These are phyloP conservation scores for Montifringilla adamsi DNA, from an alignment of 2,113 vertebrate genomes.

Conservation along the genomic window DNA sequence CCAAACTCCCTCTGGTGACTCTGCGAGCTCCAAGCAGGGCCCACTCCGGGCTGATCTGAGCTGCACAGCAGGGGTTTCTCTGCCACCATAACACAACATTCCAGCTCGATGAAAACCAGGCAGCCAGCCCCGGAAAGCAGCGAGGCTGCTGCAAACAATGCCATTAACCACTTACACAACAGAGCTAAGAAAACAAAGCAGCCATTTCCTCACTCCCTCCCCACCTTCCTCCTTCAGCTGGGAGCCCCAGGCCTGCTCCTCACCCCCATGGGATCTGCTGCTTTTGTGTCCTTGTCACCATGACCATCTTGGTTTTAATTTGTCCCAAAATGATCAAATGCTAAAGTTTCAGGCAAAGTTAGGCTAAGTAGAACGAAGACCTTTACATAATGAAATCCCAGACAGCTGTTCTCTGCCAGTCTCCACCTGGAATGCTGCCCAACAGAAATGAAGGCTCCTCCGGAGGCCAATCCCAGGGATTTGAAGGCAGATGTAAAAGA, in stretches of 20 bases:
- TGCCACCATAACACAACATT: not conserved
- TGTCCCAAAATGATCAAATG: not conserved
- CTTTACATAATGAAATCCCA: constrained; percentile 39
- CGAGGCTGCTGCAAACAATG: constrained; percentile 4
- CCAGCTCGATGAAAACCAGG: not conserved
- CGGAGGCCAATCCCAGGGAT: not conserved
- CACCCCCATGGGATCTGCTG: not conserved
- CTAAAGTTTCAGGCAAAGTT: not conserved
- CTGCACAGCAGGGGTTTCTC: not conserved
- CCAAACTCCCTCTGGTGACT: not conserved
- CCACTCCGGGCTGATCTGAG: not conserved
- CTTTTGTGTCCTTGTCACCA: not conserved
- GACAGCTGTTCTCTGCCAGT: constrained; percentile 27
- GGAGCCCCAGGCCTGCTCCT: not conserved
- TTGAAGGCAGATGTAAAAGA: constrained; percentile 34
- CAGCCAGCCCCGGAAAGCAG: not conserved
- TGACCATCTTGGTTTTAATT: not conserved
- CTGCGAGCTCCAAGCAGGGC: not conserved
- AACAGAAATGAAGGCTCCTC: constrained; percentile 17
- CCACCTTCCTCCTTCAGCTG: not conserved
- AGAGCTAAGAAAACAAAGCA: constrained; percentile 34
- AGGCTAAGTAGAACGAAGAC: not conserved
- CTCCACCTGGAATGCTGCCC: constrained; percentile 11
- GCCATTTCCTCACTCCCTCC: constrained; percentile 6
- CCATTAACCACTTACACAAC: constrained; percentile 38